Evolutionary conservation across 2,888 invertebrate genomes (phyloP).

Genomic region (Melipona beecheii): DNA sequence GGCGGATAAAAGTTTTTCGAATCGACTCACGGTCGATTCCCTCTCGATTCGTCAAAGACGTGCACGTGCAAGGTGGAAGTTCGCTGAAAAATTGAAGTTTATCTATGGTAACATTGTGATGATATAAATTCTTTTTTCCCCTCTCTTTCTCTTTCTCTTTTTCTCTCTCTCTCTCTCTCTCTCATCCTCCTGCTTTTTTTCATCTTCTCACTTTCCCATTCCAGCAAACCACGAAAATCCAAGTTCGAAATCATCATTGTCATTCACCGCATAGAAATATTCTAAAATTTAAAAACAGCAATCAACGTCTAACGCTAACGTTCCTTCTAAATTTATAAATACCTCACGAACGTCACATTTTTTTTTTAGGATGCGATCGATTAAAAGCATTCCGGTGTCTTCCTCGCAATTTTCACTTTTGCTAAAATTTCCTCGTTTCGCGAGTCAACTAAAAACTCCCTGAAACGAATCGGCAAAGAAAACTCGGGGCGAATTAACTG

Average conservation of each 20-base stretch:
- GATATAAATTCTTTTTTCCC: not conserved
- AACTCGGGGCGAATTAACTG: not conserved
- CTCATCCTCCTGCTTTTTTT: too few relatives aligned
- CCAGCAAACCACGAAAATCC: not conserved
- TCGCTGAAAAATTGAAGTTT: not conserved
- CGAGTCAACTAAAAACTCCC: not conserved
- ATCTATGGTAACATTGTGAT: not conserved
- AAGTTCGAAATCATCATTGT: constrained; percentile 7
- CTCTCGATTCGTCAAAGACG: constrained; percentile 12
- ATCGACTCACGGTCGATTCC: constrained; percentile 12
- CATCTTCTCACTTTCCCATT: not conserved
- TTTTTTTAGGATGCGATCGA: not conserved
- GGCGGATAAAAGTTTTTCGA: constrained; percentile 42
- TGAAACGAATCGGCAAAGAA: not conserved
- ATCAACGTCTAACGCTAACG: not conserved
- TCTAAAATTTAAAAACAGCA: constrained; percentile 5
- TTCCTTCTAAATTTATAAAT: constrained; percentile 22
- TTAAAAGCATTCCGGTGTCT: constrained; percentile 10
- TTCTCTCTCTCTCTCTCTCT: not conserved
- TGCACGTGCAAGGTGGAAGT: not conserved
- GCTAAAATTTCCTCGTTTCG: constrained; percentile 14
- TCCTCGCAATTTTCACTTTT: too few relatives aligned
- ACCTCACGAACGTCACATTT: not conserved
- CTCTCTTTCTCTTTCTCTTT: not conserved
- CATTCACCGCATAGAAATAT: constrained; percentile 14